phyloP scores from a whole-genome alignment of 2,113 vertebrate genomes.

The Proterorhinus semilunaris region DNA sequence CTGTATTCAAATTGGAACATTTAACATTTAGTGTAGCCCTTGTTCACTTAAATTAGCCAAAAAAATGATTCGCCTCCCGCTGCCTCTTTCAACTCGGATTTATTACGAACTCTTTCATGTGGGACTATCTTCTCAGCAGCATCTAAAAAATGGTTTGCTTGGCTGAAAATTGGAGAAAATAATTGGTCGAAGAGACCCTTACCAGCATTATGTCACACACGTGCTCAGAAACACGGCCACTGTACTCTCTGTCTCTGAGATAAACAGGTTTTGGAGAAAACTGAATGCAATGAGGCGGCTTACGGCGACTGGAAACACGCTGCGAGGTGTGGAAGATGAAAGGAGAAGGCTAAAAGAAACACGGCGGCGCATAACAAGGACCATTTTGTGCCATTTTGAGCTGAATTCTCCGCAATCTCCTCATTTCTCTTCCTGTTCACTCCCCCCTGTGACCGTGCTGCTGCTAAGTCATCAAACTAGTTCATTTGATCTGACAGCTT shows the following conservation, averaged over 20 bases:
- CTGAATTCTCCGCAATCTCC: conserved; percentile 35
- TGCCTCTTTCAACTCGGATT: conserved; percentile 5
- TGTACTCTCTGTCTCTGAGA: background rate
- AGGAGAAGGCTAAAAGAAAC: conserved; percentile 20
- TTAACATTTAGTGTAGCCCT: background rate
- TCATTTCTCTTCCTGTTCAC: conserved; percentile 1
- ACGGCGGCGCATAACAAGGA: conserved; percentile 26
- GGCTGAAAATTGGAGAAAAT: background rate
- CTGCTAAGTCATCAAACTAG: conserved; percentile 46
- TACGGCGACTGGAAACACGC: conserved; percentile 6
- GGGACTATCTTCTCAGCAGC: background rate
- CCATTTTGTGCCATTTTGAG: conserved; percentile 14
- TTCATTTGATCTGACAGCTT: conserved; percentile 59
- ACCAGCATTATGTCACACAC: background rate
- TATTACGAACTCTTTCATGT: conserved; percentile 42
- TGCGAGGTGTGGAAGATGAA: conserved; percentile 45
- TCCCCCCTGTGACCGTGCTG: conserved; percentile 19
- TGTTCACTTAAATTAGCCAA: background rate
- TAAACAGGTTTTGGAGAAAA: conserved; percentile 29
- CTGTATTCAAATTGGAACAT: too few species aligned
- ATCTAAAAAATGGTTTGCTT: background rate
- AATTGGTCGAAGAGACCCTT: background rate
- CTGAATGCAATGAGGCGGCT: conserved; percentile 32
- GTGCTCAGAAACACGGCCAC: background rate
- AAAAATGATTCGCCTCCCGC: conserved; percentile 12